Evolutionary conservation across 2,113 vertebrate genomes (phyloP).

Genomic region (Rhinoderma darwinii): DNA sequence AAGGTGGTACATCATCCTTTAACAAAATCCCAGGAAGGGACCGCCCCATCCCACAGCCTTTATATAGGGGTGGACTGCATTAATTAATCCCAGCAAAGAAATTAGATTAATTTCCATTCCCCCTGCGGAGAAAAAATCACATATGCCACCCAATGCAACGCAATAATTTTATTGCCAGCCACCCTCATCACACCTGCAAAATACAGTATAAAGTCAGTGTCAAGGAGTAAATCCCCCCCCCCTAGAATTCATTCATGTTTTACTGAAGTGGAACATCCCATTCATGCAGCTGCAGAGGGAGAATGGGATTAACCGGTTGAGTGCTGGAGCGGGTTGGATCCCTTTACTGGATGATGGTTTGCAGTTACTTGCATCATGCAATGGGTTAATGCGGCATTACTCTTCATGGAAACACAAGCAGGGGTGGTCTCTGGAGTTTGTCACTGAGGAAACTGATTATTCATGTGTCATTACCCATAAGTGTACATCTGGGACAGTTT

Average conservation of each 20-base stretch:
- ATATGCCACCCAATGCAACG: no score
- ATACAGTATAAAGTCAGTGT: no score
- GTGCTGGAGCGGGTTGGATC: neutral
- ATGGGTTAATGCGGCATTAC: slow-evolving; percentile 16
- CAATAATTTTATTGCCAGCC: no score
- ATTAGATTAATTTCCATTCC: neutral
- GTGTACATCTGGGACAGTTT: neutral
- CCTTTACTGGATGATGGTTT: neutral
- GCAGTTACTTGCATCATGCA: neutral
- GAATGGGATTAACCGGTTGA: slow-evolving; percentile 1
- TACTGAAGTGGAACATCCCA: slow-evolving; percentile 54
- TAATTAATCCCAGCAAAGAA: neutral
- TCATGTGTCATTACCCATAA: neutral
- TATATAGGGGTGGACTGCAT: neutral
- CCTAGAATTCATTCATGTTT: slow-evolving; percentile 61
- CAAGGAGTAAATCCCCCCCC: neutral
- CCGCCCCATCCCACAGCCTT: neutral
- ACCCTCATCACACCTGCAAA: neutral
- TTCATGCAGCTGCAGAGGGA: slow-evolving; percentile 41
- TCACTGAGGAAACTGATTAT: neutral
- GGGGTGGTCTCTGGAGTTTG: neutral
- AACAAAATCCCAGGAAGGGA: slow-evolving; percentile 6
- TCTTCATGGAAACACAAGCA: neutral
- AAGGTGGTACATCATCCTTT: slow-evolving; percentile 6
- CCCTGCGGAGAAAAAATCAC: neutral